These are phyloP conservation scores for Allacma fusca DNA, from an alignment of 2,888 invertebrate genomes.

Conservation along the genomic window DNA sequence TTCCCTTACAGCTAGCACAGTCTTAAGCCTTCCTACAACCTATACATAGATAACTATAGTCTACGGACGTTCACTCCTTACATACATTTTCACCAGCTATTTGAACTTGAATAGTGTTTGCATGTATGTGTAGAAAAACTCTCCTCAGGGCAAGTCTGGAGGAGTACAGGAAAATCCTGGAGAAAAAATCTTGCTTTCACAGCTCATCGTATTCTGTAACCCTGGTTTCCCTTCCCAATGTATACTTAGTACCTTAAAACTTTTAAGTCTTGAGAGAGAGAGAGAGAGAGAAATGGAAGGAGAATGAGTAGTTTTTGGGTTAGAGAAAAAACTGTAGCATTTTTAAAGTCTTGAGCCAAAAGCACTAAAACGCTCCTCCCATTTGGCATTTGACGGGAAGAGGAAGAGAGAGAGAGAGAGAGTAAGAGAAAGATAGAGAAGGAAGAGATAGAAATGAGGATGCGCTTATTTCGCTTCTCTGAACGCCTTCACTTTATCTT, in stretches of 20 bases:
- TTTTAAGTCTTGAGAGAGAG: no score
- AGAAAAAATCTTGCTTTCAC: constrained; percentile 27
- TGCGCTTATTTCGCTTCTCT: constrained; percentile 46
- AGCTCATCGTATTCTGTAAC: constrained; percentile 37
- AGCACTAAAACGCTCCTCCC: constrained; percentile 6
- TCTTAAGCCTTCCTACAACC: no score
- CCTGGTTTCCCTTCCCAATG: background rate
- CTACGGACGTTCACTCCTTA: no score
- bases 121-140: no score
- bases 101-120: no score
- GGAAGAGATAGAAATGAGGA: constrained; percentile 47
- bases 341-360: constrained; percentile 8
- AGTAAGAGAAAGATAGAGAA: constrained; percentile 57
- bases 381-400: background rate
- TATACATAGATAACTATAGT: no score
- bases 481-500: constrained; percentile 36
- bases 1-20: no score
- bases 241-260: no score
- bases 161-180: no score
- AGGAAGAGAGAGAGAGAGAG: constrained; percentile 39
- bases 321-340: background rate
- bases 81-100: no score
- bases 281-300: no score
- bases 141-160: no score
- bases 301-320: background rate